Conservation (phyloP, 2,113 vertebrate species). For the Lepus timidus region DNA sequence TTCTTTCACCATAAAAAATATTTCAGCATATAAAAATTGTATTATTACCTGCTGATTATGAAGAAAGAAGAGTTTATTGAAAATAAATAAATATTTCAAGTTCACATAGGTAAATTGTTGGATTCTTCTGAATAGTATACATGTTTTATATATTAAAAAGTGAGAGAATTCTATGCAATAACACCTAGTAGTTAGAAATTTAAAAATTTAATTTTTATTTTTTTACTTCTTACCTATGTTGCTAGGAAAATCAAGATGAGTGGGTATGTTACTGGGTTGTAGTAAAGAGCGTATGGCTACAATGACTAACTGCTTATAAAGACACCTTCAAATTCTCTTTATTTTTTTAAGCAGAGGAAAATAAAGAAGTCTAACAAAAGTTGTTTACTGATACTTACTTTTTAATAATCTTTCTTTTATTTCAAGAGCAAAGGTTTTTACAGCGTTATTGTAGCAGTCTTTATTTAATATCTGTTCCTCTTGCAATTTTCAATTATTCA, state of each 20-base stretch:
- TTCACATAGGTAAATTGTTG: background rate
- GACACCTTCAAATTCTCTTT: background rate
- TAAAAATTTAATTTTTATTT: background rate
- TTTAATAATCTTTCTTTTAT: background rate
- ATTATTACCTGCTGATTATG: background rate
- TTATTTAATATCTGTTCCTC: background rate
- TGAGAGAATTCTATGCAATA: background rate
- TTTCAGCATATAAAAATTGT: background rate
- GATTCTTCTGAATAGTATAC: background rate
- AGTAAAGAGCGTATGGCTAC: background rate
- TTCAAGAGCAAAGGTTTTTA: background rate
- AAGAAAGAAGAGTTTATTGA: background rate
- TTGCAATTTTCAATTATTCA: slow-evolving; percentile 35
- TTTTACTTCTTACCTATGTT: background rate
- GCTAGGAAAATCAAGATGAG: background rate
- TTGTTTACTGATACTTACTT: background rate
- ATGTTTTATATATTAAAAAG: background rate
- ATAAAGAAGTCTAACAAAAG: background rate
- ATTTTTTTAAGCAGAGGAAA: background rate
- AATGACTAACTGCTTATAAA: background rate
- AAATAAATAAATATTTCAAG: background rate
- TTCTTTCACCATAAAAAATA: background rate
- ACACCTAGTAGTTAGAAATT: background rate
- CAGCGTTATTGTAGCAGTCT: background rate
- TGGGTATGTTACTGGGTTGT: background rate